Base-by-base conservation (phyloP, 2,113 vertebrate genomes). In the Pelusios castaneus region DNA sequence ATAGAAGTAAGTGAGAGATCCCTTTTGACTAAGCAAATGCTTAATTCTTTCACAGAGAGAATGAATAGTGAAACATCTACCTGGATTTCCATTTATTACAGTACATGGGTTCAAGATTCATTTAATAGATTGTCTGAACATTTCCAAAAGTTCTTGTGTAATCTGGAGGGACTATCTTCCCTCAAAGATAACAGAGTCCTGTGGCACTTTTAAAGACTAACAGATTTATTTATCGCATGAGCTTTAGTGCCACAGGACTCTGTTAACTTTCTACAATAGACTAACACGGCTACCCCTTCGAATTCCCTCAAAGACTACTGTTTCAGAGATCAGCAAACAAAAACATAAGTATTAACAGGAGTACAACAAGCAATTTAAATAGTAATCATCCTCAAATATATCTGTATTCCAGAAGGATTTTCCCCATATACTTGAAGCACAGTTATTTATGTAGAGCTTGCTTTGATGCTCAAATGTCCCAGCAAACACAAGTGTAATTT, bases 131-230 rank as follows among this genome's bases (percentile, higher is more conserved):
- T 38, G 87, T 41, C 70, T 55, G 73, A 89, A 92, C 43, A 17
- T 55, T 88, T 82, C 90, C 92, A 88, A 94, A 56, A 2, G 87
- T 17, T 10, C 73, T 67, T 27, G 27, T 29, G 87, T 92, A 94
- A 67, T 51, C 60, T 70, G 80, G 78, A 13, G 47, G 47, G 47
- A 6, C 38, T 49, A 27, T 54, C 77, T 58, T 85, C 54, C 84
- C 78, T 89, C 84, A 38, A 60, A 84, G 55, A 49, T n/a, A n/a
- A n/a, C n/a, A n/a, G n/a, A n/a, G n/a, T n/a, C n/a, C n/a, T n/a
- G n/a, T n/a, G n/a, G n/a, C n/a, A n/a, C n/a, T n/a, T n/a, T n/a
- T n/a, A n/a, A n/a, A n/a, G n/a, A n/a, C n/a, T n/a, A n/a, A n/a
- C n/a, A n/a, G n/a, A n/a, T n/a, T n/a, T n/a, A n/a, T n/a, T n/a